Base-by-base conservation (phyloP, 2,113 vertebrate species). In the Dinomys branickii region DNA sequence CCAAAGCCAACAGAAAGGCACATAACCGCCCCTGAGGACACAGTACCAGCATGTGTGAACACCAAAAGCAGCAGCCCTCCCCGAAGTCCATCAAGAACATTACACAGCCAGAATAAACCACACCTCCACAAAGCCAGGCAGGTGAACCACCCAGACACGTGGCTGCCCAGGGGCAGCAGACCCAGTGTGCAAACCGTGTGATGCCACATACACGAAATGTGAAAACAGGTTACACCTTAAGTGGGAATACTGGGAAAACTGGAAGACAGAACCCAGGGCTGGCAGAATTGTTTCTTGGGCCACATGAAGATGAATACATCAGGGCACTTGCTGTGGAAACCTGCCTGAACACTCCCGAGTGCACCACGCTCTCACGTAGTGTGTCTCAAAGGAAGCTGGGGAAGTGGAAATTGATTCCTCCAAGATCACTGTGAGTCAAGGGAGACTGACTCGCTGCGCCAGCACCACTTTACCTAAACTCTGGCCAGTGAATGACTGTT, bases 61-160 rank as follows among this genome's bases (percentile, higher is more conserved):
- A 1, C 24, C 6, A 14, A 33, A 44, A 44, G 30, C 52, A 7
- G 33, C 90, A 56, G 63, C 56, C 9, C 28, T 13, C 80, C 69
- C 80, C 1, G 1, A 4, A 0, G 1, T 33, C 56, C 47, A 2
- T 14, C 41, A 41, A 17, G 19, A 30, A 61, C 1, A 5, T 7
- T 4, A 5, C 2, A 35, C 1, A 38, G 54, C 59, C n/a, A 38
- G 82, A 65, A 69, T 12, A 47, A 41, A 28, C n/a, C 7, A 35
- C 41, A 10, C 9, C 28, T 5, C 5, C 2, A 4, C 2, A 24
- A 26, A n/a, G 90, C 41, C 14, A 11, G 82, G 19, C 10, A 33
- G 17, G 38, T 3, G 16, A 14, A 3, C 0, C 1, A 2, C 61
- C 44, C 0, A 5, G 1, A 35, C 9, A 0, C 0, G 7, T 3